Conservation (phyloP, 2,888 invertebrate species). For the Sycophila texana region DNA sequence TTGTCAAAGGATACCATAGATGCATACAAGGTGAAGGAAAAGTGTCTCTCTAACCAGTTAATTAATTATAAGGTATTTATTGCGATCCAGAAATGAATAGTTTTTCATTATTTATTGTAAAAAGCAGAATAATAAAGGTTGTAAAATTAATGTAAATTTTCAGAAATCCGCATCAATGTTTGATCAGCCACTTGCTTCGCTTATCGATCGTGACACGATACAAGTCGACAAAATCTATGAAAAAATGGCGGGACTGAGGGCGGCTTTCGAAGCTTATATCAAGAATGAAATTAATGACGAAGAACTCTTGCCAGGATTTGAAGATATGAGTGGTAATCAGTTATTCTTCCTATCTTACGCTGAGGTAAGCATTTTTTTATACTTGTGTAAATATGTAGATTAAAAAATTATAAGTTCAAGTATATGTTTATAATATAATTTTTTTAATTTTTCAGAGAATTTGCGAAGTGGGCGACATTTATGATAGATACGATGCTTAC, state of each 20-base stretch:
- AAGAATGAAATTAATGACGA: constrained; percentile 17
- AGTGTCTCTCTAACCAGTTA: constrained; percentile 50
- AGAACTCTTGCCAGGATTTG: constrained; percentile 45
- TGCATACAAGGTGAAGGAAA: constrained; percentile 52
- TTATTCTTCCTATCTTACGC: constrained; percentile 53
- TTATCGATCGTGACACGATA: constrained; percentile 46
- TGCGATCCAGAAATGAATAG: not conserved
- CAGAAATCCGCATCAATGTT: constrained; percentile 44
- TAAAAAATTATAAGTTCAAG: not conserved
- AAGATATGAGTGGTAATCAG: constrained; percentile 34
- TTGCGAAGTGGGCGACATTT: constrained; percentile 52
- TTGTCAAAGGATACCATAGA: constrained; percentile 46
- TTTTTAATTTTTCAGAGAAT: constrained; percentile 47
- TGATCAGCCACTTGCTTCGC: constrained; percentile 17
- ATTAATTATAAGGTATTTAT: constrained; percentile 48
- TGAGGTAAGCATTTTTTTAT: constrained; percentile 33
- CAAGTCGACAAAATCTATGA: constrained; percentile 55
- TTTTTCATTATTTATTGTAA: not conserved
- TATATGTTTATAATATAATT: not conserved
- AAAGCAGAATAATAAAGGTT: not conserved
- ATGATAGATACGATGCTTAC: constrained; percentile 53
- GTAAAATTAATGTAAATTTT: not conserved
- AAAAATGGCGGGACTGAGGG: constrained; percentile 46
- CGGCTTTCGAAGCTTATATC: constrained; percentile 51
- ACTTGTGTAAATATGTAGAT: not conserved